Conservation (phyloP, 2,888 invertebrate species). For the Cantharis lateralis region DNA sequence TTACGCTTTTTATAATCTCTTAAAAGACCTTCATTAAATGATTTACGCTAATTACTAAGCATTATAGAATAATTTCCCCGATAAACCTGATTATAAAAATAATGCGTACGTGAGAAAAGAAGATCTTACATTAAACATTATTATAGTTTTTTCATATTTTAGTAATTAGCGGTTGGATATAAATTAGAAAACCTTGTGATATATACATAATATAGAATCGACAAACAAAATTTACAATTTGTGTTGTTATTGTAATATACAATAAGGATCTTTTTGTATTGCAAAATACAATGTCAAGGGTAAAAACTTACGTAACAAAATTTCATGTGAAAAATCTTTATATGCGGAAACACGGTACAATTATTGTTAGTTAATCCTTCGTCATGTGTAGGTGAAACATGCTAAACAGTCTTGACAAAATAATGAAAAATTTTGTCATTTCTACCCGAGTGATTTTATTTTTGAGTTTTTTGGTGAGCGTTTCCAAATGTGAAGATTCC, state of each 20-base stretch:
- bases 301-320: background rate
- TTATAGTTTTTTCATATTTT: background rate
- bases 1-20: too few species aligned
- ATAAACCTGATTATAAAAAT: background rate
- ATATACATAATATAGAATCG: background rate
- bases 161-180: background rate
- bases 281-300: background rate
- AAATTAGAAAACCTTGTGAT: background rate
- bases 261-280: background rate
- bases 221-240: background rate
- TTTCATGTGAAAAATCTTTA: background rate
- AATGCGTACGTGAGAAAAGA: background rate
- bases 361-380: background rate
- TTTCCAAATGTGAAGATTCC: background rate
- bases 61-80: too few species aligned
- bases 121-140: too few species aligned
- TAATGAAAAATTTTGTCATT: background rate
- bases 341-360: slow-evolving; percentile 5
- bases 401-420: background rate
- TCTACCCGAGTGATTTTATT: background rate
- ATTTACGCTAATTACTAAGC: too few species aligned
- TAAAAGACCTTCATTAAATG: too few species aligned
- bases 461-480: background rate
- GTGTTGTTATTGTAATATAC: background rate
- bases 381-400: background rate